These are phyloP conservation scores for Pseudomyrmex gracilis DNA, from an alignment of 1,140 invertebrate genomes.

Conservation along the genomic window DNA sequence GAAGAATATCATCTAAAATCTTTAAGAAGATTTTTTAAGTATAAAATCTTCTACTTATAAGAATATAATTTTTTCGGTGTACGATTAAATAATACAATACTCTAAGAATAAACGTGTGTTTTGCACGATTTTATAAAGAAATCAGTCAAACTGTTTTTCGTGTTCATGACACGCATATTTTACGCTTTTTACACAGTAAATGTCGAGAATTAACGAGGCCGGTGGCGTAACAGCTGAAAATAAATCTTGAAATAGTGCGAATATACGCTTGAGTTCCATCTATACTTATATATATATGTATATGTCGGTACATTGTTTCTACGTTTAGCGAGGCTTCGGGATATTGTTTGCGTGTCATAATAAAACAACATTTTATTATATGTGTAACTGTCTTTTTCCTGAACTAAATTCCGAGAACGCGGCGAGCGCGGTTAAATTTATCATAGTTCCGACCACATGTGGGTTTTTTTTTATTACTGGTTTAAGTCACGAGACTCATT, in stretches of 20 bases:
- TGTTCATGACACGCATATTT: constrained; percentile 41
- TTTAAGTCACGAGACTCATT: not conserved
- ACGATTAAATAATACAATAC: too few species aligned
- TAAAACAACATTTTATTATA: too few species aligned
- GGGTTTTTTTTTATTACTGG: not conserved
- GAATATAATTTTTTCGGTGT: too few species aligned
- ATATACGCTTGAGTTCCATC: not conserved
- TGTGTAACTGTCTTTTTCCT: too few species aligned
- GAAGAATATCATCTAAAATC: too few species aligned
- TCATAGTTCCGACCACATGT: constrained; percentile 3
- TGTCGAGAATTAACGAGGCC: not conserved
- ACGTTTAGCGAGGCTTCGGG: too few species aligned
- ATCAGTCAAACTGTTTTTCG: not conserved
- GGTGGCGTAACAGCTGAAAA: constrained; percentile 26
- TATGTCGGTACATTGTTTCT: not conserved
- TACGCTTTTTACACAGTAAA: constrained; percentile 5
- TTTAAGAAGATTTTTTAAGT: too few species aligned
- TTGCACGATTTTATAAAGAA: not conserved
- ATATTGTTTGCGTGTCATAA: too few species aligned
- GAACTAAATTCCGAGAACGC: constrained; percentile 5
- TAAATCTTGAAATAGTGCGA: constrained; percentile 39
- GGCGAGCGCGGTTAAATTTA: constrained; percentile 11
- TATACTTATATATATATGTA: not conserved
- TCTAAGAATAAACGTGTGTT: not conserved
- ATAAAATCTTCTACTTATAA: too few species aligned